Evolutionary conservation across 1,140 invertebrate species (phyloP).

Genomic region (Steinernema feltiae): DNA sequence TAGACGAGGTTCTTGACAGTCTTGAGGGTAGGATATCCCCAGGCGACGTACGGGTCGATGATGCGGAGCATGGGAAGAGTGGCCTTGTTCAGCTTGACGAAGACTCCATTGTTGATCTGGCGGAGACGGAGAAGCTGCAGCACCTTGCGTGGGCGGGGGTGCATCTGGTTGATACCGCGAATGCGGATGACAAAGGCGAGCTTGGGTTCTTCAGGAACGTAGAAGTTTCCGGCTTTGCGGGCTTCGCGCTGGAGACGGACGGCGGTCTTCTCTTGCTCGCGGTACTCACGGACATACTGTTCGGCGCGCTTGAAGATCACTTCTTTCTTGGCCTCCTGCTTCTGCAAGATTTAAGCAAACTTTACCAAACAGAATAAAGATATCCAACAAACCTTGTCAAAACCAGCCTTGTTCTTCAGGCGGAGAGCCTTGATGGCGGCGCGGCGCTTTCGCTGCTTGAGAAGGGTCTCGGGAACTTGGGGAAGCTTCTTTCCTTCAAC

Average conservation of each 20-base stretch:
- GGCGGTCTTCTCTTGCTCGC: slow-evolving; percentile 72
- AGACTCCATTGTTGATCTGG: slow-evolving; percentile 96
- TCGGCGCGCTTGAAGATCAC: slow-evolving; percentile 81
- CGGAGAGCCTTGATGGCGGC: slow-evolving; percentile 67
- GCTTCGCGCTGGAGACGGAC: slow-evolving; percentile 75
- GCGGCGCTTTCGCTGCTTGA: slow-evolving; percentile 82
- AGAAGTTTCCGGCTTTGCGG: slow-evolving; percentile 83
- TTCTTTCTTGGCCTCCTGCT: slow-evolving; percentile 58
- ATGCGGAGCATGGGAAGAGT: slow-evolving; percentile 60
- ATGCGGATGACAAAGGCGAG: slow-evolving; percentile 70
- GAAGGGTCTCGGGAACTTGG: slow-evolving; percentile 85
- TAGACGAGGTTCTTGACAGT: slow-evolving; percentile 89
- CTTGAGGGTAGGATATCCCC: slow-evolving; percentile 84
- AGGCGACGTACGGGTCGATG: slow-evolving; percentile 67
- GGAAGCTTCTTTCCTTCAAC: slow-evolving; percentile 64
- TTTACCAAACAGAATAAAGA: slow-evolving; percentile 15
- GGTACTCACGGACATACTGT: slow-evolving; percentile 89
- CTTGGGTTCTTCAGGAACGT: slow-evolving; percentile 87
- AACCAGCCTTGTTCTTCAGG: slow-evolving; percentile 58
- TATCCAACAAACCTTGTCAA: slow-evolving; percentile 62
- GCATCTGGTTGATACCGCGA: slow-evolving; percentile 87
- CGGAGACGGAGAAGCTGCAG: slow-evolving; percentile 86
- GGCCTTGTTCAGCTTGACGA: slow-evolving; percentile 75
- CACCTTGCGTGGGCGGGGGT: slow-evolving; percentile 84
- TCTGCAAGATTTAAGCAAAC: slow-evolving; percentile 53